Conservation (phyloP, 2,888 invertebrate species). For the Platycheirus rosarum region DNA sequence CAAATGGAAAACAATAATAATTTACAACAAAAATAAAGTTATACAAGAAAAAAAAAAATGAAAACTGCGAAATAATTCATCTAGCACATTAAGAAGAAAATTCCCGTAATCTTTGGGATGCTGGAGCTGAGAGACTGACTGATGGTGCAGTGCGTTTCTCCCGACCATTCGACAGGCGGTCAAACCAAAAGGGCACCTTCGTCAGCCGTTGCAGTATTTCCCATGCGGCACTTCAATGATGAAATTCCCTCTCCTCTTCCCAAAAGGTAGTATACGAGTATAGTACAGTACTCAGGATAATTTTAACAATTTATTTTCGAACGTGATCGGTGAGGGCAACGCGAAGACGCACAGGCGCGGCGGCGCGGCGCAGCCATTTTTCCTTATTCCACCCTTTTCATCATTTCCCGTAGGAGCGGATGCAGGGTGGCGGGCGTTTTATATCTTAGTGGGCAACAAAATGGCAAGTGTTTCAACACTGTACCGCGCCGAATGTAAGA, state of each 20-base stretch:
- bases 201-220: slow-evolving; percentile 65
- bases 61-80: slow-evolving; percentile 68
- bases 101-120: slow-evolving; percentile 66
- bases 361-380: slow-evolving; percentile 67
- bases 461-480: slow-evolving; percentile 74
- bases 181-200: slow-evolving; percentile 69
- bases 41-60: slow-evolving; percentile 42
- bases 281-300: slow-evolving; percentile 77
- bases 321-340: slow-evolving; percentile 79
- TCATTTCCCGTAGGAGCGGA: slow-evolving; percentile 26
- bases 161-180: slow-evolving; percentile 34
- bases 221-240: slow-evolving; percentile 68
- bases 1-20: slow-evolving; percentile 52
- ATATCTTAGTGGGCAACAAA: slow-evolving; percentile 58
- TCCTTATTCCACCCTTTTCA: slow-evolving; percentile 71
- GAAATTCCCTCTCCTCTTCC: slow-evolving; percentile 9
- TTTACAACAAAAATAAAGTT: slow-evolving; percentile 51
- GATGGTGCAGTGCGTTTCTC: slow-evolving; percentile 28
- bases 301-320: slow-evolving; percentile 83
- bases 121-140: slow-evolving; percentile 1
- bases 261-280: slow-evolving; percentile 52
- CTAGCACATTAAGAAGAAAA: slow-evolving; percentile 71
- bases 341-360: slow-evolving; percentile 67
- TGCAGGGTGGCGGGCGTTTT: slow-evolving; percentile 55
- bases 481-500: slow-evolving; percentile 70